phyloP scores from a whole-genome alignment of 2,888 invertebrate species.

The Epistrophe eligans region DNA sequence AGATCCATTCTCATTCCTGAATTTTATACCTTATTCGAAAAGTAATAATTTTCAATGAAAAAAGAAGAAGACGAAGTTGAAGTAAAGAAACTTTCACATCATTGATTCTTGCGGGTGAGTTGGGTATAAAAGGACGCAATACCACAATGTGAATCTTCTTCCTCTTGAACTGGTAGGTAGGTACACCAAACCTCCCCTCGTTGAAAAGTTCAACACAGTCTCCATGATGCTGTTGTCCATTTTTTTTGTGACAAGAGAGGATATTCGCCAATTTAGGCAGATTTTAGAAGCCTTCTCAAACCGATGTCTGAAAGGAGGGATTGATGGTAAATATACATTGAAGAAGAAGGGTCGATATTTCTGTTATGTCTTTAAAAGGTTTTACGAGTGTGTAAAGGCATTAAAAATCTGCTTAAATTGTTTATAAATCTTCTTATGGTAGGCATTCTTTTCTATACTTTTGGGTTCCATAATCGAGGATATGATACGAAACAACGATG shows the following conservation, averaged over 20 bases:
- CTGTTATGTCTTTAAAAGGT: conserved; percentile 33
- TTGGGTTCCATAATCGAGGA: conserved; percentile 15
- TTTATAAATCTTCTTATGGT: conserved; percentile 65
- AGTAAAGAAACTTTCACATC: conserved; percentile 70
- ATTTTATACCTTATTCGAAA: conserved; percentile 66
- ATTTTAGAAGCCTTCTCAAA: conserved; percentile 47
- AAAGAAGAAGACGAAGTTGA: conserved; percentile 18
- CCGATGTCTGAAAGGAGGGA: background rate
- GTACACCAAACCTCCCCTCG: conserved; percentile 26
- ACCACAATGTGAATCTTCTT: conserved; percentile 58
- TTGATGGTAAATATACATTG: background rate
- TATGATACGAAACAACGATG: background rate
- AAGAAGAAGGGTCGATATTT: conserved; percentile 4
- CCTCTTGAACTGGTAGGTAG: conserved; percentile 29
- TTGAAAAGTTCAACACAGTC: conserved; percentile 1
- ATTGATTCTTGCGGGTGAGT: conserved; percentile 73
- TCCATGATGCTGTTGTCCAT: conserved; percentile 45
- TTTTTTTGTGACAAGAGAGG: conserved; percentile 57
- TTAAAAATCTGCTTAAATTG: conserved; percentile 63
- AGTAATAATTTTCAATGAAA: conserved; percentile 70
- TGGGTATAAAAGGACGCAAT: conserved; percentile 36
- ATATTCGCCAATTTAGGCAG: conserved; percentile 66
- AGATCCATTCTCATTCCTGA: conserved; percentile 15
- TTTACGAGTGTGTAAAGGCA: conserved; percentile 38
- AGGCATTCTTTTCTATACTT: conserved; percentile 5